Evolutionary conservation across 1,140 invertebrate genomes (phyloP).

Genomic region (Diorhabda carinulata): DNA sequence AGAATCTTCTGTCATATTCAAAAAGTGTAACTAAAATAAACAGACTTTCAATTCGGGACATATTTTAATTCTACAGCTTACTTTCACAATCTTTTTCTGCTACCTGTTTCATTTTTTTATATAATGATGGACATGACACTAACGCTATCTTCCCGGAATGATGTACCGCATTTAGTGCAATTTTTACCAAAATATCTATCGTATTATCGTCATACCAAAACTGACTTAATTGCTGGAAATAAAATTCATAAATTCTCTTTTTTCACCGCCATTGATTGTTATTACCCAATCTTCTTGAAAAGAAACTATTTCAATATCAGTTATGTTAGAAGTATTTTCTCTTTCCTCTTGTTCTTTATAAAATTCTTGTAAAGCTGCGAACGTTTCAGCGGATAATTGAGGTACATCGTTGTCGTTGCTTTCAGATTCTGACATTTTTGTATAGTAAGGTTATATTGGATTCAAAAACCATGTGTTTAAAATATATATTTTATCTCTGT

Average conservation of each 20-base stretch:
- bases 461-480: no score
- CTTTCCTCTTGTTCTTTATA: slow-evolving; percentile 67
- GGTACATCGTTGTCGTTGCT: slow-evolving; percentile 59
- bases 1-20: slow-evolving; percentile 80
- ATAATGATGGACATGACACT: slow-evolving; percentile 86
- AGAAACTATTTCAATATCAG: slow-evolving; percentile 48
- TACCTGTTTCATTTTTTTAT: slow-evolving; percentile 60
- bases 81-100: slow-evolving; percentile 49
- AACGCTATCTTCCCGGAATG: slow-evolving; percentile 70
- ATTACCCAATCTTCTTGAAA: slow-evolving; percentile 84
- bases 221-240: slow-evolving; percentile 88
- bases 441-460: background rate
- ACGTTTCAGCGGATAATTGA: slow-evolving; percentile 65
- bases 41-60: background rate
- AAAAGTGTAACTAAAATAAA: slow-evolving; percentile 66
- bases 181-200: slow-evolving; percentile 62
- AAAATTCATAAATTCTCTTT: background rate
- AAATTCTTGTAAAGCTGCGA: slow-evolving; percentile 79
- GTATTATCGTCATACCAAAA: slow-evolving; percentile 92
- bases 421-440: background rate
- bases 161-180: slow-evolving; percentile 55
- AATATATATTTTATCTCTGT: no score
- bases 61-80: slow-evolving; percentile 33
- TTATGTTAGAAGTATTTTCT: slow-evolving; percentile 41
- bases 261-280: slow-evolving; percentile 1